Base-by-base conservation (phyloP, 53 echinoderm and acorn worm species). In the Paracentrotus lividus region DNA sequence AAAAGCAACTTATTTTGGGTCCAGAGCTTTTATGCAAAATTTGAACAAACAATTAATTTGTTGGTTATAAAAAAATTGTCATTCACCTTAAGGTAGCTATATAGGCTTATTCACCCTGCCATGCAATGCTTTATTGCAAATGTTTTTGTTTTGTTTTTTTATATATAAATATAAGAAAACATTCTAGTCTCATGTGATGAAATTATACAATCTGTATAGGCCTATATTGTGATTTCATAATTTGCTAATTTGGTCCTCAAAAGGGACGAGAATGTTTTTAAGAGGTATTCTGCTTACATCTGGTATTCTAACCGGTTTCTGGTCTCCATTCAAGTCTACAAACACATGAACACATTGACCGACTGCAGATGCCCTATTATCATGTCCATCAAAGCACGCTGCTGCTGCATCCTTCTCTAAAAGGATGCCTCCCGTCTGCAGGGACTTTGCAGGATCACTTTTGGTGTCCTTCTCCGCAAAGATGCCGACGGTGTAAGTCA, bases 341-440 rank as follows among this genome's bases (percentile, higher is more conserved):
- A 98, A 97, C 2, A 97, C 98, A 93, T 98, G 98, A 31, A 96
- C 93, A 49, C 97, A 97, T 49, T 95, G 96, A 2, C 98, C 98
- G 36, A 98, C 95, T 56, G 98, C 96, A 66, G 94, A 93, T 24
- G 98, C 98, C 26, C 58, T 94, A 12, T 85, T 59, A 27, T 77
- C 24, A 59, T 94, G 94, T 26, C 85, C 72, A 29, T 72, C 31
- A 42, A 94, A 59, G 14, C 49, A 26, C 90, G 56, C 88, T 27
- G 56, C 88, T 27, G 27, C 53, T 47, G 72, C 51, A 27, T 29
- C 20, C 8, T 26, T 55, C 21, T 52, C 24, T 42, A 75, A 6
- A 5, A 59, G 52, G 14, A 33, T 1, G 21, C 81, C 64, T 42
- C 49, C 58, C 26, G 44, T 8, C 45, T 26, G 26, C 23, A 84